These are phyloP conservation scores for Podarcis cretensis DNA, from an alignment of 2,113 vertebrate genomes.

Conservation along the genomic window DNA sequence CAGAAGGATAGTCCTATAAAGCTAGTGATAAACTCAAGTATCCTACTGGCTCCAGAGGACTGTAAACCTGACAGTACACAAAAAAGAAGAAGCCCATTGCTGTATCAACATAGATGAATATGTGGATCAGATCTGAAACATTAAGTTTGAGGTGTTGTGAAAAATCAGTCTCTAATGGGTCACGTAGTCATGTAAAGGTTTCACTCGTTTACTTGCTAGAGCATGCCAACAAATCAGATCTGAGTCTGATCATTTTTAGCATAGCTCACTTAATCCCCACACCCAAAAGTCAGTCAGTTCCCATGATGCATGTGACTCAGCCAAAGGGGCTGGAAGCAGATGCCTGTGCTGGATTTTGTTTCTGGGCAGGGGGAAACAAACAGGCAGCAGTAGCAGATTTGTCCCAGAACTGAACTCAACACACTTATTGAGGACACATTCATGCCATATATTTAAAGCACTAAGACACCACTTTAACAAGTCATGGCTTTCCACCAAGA, in stretches of 20 bases:
- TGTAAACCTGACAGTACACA: too few species aligned
- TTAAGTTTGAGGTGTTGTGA: too few species aligned
- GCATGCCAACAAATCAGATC: not conserved
- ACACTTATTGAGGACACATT: not conserved
- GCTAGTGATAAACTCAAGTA: too few species aligned
- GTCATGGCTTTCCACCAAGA: too few species aligned
- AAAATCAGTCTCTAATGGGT: too few species aligned
- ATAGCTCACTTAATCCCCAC: not conserved
- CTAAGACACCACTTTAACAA: too few species aligned
- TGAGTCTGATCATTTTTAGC: not conserved
- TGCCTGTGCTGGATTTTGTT: not conserved
- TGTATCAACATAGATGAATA: too few species aligned
- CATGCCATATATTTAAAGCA: too few species aligned
- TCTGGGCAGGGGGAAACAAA: not conserved
- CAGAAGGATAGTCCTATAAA: too few species aligned
- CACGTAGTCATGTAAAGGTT: not conserved
- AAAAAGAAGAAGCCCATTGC: too few species aligned
- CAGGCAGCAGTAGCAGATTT: not conserved
- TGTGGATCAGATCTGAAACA: too few species aligned
- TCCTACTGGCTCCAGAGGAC: too few species aligned
- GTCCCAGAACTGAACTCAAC: not conserved
- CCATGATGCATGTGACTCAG: not conserved
- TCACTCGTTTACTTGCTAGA: not conserved
- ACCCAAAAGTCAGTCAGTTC: not conserved
- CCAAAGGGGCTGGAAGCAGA: not conserved